phyloP scores from a whole-genome alignment of 2,888 invertebrate species.

The Drosophila ustulata region DNA sequence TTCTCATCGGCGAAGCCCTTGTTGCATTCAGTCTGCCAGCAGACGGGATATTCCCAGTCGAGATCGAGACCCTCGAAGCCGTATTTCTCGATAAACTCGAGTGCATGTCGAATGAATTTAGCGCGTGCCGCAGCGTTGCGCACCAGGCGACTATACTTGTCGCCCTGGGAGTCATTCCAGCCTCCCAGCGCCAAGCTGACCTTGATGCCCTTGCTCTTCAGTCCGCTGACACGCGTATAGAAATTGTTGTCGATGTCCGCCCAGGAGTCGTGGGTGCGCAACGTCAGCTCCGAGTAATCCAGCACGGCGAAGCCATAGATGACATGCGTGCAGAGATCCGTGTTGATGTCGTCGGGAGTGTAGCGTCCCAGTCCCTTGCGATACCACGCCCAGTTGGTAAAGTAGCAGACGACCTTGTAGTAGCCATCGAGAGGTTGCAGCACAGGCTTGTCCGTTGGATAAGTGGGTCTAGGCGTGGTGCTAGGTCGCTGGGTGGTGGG shows the following conservation, averaged over 20 bases:
- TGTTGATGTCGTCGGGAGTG: slow-evolving; percentile 93
- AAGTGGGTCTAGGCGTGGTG: slow-evolving; percentile 79
- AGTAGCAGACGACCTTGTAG: slow-evolving; percentile 95
- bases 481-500: slow-evolving; percentile 76
- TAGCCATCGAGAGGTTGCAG: slow-evolving; percentile 87
- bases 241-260: slow-evolving; percentile 95
- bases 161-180: slow-evolving; percentile 97
- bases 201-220: slow-evolving; percentile 92
- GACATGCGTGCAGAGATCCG: slow-evolving; percentile 95
- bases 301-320: slow-evolving; percentile 97
- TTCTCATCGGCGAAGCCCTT: slow-evolving; percentile 94
- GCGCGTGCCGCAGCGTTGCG: slow-evolving; percentile 90
- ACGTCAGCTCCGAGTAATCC: slow-evolving; percentile 91
- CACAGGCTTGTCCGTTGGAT: slow-evolving; percentile 78
- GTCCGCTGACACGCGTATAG: slow-evolving; percentile 92
- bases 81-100: slow-evolving; percentile 92
- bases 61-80: slow-evolving; percentile 97
- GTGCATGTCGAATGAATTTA: slow-evolving; percentile 90
- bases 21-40: slow-evolving; percentile 91
- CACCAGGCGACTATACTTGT: slow-evolving; percentile 94
- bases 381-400: slow-evolving; percentile 98
- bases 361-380: slow-evolving; percentile 93
- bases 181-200: slow-evolving; percentile 96
- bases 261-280: slow-evolving; percentile 95
- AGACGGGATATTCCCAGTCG: slow-evolving; percentile 96